phyloP scores from a whole-genome alignment of 2,113 vertebrate species.

The Siphamia tubifer region DNA sequence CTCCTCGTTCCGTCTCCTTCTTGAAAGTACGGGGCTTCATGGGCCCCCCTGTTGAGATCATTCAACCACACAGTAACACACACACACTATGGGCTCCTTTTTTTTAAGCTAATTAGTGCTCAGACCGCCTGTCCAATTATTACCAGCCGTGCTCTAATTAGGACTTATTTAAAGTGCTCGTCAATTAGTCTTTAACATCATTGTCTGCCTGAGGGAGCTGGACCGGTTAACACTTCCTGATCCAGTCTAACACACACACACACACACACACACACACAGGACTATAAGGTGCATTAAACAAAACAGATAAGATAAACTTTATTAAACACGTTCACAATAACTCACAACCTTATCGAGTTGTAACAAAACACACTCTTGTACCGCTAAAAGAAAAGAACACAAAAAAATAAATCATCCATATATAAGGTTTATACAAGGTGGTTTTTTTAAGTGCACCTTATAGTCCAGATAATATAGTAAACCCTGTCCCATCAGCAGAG shows the following conservation, averaged over 20 bases:
- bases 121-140: slow-evolving; percentile 89
- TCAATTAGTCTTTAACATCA: slow-evolving; percentile 85
- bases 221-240: slow-evolving; percentile 48
- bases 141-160: slow-evolving; percentile 89
- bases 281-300: too few relatives aligned
- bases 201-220: slow-evolving; percentile 69
- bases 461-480: too few relatives aligned
- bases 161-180: slow-evolving; percentile 86
- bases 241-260: neutral
- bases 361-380: too few relatives aligned
- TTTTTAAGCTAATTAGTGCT: slow-evolving; percentile 85
- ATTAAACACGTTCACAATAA: too few relatives aligned
- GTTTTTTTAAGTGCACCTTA: too few relatives aligned
- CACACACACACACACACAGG: too few relatives aligned
- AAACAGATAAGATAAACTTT: too few relatives aligned
- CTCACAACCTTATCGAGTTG: too few relatives aligned
- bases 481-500: too few relatives aligned
- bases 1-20: slow-evolving; percentile 51
- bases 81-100: slow-evolving; percentile 64
- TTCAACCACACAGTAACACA: slow-evolving; percentile 79
- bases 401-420: too few relatives aligned
- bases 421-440: too few relatives aligned
- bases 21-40: slow-evolving; percentile 84
- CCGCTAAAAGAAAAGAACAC: too few relatives aligned
- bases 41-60: slow-evolving; percentile 84